Percentiles rank a stretch among this genome's conserved stretches.
Conservation (phyloP, 2,888 invertebrate species). For the Drosophila mimica region DNA sequence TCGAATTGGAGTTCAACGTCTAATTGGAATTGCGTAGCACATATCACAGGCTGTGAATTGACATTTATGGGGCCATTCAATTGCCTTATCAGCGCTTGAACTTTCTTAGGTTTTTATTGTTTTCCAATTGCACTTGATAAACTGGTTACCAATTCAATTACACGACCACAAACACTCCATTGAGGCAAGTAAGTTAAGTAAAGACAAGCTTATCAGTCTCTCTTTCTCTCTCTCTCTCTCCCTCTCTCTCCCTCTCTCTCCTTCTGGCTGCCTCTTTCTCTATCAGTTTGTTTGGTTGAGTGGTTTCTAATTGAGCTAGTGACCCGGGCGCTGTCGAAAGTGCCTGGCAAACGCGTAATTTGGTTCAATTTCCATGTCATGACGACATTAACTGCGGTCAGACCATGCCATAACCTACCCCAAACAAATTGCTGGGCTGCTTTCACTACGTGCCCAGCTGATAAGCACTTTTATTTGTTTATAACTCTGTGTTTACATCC, state of each 20-base stretch:
- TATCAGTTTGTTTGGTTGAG: slow-evolving; percentile 24
- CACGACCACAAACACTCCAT: slow-evolving; percentile 15
- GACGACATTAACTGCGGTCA: slow-evolving; percentile 44
- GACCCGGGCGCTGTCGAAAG: slow-evolving; percentile 40
- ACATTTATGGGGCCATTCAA: slow-evolving; percentile 44
- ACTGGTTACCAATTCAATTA: slow-evolving; percentile 64
- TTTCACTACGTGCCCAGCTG: slow-evolving; percentile 34
- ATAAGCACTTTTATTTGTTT: slow-evolving; percentile 52
- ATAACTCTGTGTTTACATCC: slow-evolving; percentile 1
- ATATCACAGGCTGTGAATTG: slow-evolving; percentile 30
- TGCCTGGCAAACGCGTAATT: slow-evolving; percentile 26
- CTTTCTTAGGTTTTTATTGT: slow-evolving; percentile 52
- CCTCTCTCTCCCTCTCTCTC: neutral
- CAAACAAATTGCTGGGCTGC: slow-evolving; percentile 45
- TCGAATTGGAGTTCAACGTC: neutral
- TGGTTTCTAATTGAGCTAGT: slow-evolving; percentile 62
- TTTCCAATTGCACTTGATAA: slow-evolving; percentile 66
- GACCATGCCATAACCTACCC: slow-evolving; percentile 62
- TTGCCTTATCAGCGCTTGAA: slow-evolving; percentile 47
- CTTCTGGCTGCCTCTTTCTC: neutral
- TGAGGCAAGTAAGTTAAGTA: slow-evolving; percentile 27
- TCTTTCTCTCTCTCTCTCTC: neutral
- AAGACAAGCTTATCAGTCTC: slow-evolving; percentile 53
- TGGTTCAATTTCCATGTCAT: slow-evolving; percentile 59
- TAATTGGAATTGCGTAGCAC: slow-evolving; percentile 8